These are phyloP conservation scores for Carcharodon carcharias DNA, from an alignment of 2,797 vertebrate species.

Conservation along the genomic window DNA sequence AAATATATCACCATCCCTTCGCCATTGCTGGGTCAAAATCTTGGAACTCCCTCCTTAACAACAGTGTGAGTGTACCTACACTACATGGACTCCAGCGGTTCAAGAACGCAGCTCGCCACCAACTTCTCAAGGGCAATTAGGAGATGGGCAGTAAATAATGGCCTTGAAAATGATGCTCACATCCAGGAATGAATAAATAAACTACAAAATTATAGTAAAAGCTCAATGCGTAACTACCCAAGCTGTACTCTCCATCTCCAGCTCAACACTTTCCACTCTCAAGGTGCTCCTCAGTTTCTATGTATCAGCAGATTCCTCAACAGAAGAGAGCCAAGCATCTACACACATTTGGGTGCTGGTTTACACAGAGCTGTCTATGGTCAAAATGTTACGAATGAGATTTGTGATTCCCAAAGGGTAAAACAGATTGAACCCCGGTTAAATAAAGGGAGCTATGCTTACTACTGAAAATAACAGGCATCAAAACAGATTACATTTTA, in stretches of 20 bases:
- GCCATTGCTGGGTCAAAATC: too few relatives aligned
- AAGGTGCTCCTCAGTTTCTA: not conserved
- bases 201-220: not conserved
- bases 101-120: too few relatives aligned
- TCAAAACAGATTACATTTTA: not conserved
- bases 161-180: too few relatives aligned
- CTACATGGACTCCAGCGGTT: too few relatives aligned
- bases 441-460: not conserved
- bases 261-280: not conserved
- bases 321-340: not conserved
- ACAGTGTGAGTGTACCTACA: too few relatives aligned
- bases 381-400: not conserved
- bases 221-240: not conserved
- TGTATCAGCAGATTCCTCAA: not conserved
- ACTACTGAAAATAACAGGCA: not conserved
- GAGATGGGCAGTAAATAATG: too few relatives aligned
- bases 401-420: not conserved
- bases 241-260: not conserved
- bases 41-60: too few relatives aligned
- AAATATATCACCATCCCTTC: too few relatives aligned
- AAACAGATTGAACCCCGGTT: not conserved
- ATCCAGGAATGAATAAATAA: too few relatives aligned
- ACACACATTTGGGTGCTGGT: too few relatives aligned
- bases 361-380: not conserved
- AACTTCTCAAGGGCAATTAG: too few relatives aligned